Conservation (phyloP, 2,113 vertebrate genomes). For the Nycticryphes semicollaris region DNA sequence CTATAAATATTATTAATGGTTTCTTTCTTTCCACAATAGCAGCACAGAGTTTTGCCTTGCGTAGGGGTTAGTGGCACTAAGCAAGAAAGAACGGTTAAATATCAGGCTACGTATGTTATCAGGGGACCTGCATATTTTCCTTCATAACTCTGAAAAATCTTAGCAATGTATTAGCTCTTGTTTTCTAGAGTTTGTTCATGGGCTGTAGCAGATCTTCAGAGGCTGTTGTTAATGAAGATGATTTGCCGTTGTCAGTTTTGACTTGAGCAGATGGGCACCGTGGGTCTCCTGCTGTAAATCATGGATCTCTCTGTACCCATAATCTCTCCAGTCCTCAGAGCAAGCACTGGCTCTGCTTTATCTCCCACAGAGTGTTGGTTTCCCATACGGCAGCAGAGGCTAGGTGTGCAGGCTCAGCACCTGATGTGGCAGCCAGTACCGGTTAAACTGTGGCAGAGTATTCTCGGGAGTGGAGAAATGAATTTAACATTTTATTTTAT, state of each 20-base stretch:
- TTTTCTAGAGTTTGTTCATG: not conserved
- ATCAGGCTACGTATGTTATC: not conserved
- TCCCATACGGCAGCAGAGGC: not conserved
- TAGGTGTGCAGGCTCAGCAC: not conserved
- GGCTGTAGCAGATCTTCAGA: not conserved
- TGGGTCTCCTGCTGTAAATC: not conserved
- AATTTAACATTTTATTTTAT: not conserved
- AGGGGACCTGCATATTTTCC: not conserved
- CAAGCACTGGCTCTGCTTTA: fast-evolving
- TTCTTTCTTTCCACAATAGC: not conserved
- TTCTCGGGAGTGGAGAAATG: not conserved
- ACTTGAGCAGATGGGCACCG: not conserved
- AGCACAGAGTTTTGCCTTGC: not conserved
- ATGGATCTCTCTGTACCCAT: not conserved
- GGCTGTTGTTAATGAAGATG: not conserved
- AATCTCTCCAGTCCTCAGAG: not conserved
- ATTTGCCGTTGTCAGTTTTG: not conserved
- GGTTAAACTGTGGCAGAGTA: not conserved
- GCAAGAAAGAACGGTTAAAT: not conserved
- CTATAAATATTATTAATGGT: not conserved
- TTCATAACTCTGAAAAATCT: not conserved
- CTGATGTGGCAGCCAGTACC: not conserved
- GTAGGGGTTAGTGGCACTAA: not conserved
- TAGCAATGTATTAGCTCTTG: not conserved
- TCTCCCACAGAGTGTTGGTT: not conserved